Evolutionary conservation across 2,888 invertebrate species (phyloP).

Genomic region (Scelioninae gen. 1): DNA sequence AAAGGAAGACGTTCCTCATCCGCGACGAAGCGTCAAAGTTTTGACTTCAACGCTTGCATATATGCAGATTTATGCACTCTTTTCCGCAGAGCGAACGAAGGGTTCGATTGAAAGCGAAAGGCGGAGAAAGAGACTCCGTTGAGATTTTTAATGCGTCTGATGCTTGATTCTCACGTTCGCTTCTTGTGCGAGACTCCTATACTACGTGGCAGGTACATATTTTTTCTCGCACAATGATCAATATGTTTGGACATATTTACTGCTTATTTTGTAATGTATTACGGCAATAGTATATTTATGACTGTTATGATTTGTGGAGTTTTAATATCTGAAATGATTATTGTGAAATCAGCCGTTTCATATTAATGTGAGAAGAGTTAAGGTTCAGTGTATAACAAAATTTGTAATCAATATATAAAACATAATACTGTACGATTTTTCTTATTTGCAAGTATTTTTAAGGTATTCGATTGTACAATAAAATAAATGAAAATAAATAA

Average conservation of each 20-base stretch:
- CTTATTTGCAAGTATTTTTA: no score
- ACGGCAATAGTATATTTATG: slow-evolving; percentile 1
- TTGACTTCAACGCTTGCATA: slow-evolving; percentile 80
- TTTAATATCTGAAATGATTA: neutral
- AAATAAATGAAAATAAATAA: no score
- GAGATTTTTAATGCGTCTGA: slow-evolving; percentile 69
- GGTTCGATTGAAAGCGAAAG: slow-evolving; percentile 73
- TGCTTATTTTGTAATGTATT: slow-evolving; percentile 29
- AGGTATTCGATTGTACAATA: no score
- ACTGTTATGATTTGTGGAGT: slow-evolving; percentile 15
- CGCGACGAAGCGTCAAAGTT: slow-evolving; percentile 76
- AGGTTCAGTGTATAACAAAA: neutral
- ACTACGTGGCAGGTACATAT: slow-evolving; percentile 74
- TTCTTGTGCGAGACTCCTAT: slow-evolving; percentile 59
- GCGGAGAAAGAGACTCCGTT: slow-evolving; percentile 69
- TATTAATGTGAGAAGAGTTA: slow-evolving; percentile 1
- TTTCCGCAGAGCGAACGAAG: slow-evolving; percentile 73
- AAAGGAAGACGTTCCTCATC: slow-evolving; percentile 69
- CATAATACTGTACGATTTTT: no score
- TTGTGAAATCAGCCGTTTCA: neutral
- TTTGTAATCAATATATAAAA: no score
- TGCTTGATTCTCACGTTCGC: slow-evolving; percentile 72
- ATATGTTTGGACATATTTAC: slow-evolving; percentile 61
- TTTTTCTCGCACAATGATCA: slow-evolving; percentile 72
- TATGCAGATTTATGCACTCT: slow-evolving; percentile 82